Evolutionary conservation across 2,113 vertebrate genomes (phyloP), one percentile per base, ranked within the genome.

Genomic region (Chinchilla lanigera): DNA sequence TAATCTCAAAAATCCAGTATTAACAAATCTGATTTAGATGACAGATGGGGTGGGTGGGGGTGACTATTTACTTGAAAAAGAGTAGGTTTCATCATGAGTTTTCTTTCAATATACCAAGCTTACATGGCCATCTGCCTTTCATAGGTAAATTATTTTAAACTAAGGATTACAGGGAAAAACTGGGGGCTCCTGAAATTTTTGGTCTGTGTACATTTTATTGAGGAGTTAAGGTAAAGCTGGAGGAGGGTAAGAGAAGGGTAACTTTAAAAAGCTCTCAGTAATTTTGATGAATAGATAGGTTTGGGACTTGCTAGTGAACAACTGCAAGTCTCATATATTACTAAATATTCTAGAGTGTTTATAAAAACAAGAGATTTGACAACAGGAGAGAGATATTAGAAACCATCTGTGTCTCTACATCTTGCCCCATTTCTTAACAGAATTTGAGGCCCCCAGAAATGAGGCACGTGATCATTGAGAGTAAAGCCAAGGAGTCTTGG

Each of bases 1-100:
- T 38, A 14, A 78, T 93, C 87, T 13, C 35, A 84, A 90, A 92
- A 90, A 85, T 28, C 7, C 12, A 75, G 1, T 87, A 81, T 61
- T 88, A 78, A 90, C 60, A 73, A 63, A 56, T 86, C 30, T 77
- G 60, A 20, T 89, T 94, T 82, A 71, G n/a, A 58, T 81, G 54
- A 35, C n/a, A 41, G 3, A 3, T 58, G 50, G 9, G 11, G 20
- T 54, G 8, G 38, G 35, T 86, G 13, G 13, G 26, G 16, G 35
- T 77, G 47, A 63, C 35, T 52, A 33, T 80, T 61, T 56, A 67
- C 83, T 60, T 95, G 71, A 33, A 69, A 86, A 81, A 78, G 82
- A 13, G 67, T 44, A 47, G 91, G 35, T 63, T 92, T 71, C 24
- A 7, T 47, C 35, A 7, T 89, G 44, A 35, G 56, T 85, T 86